Evolutionary conservation across 2,113 vertebrate genomes (phyloP), one percentile per base, ranked within the genome.

Genomic region (Isichthys henryi): DNA sequence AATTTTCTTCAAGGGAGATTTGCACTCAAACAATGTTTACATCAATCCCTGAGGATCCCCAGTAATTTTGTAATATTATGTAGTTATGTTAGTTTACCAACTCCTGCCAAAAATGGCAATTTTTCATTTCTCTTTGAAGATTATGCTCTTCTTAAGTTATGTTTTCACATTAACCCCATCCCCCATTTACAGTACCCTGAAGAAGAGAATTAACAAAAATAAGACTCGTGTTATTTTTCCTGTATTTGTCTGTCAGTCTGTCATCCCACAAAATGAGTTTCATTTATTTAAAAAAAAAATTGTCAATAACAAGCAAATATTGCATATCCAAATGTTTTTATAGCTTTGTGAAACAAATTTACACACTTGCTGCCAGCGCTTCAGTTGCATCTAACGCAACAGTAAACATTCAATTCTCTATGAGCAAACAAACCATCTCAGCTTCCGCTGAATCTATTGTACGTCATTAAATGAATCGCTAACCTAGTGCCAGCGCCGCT

Each of bases 401-500:
- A 45, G 35, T 15, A 17, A 35, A 84, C 52, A 89, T 35, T 85
- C 88, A 48, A 11, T 23, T 85, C 21, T 2, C 43, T 43, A 85
- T 62, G n/a, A 48, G 52, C 80, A 58, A 89, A 62, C 39, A 85
- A n/a, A 13, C 19, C 31, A 11, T 48, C 52, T 45, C n/a, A 21
- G 6, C 52, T 85, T 52, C 77, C 58, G 5, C 52, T 5, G 39
- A 80, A 27, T 62, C 84, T n/a, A 49, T 21, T 88, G 46, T 46
- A 77, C 43, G 92, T 93, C 91, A 91, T 90, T 91, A 89, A 90
- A 90, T 90, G 90, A 58, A 90, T 91, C 85, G 83, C 88, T 45
- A 89, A 84, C 35, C 87, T 17, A 49, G 82, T 21, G 50, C 86
- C 88, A 70, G 11, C 58, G 48, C 93, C 31, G 86, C 39, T 88